Base-by-base conservation (phyloP, 2,113 vertebrate species). In the Orcinus orca region DNA sequence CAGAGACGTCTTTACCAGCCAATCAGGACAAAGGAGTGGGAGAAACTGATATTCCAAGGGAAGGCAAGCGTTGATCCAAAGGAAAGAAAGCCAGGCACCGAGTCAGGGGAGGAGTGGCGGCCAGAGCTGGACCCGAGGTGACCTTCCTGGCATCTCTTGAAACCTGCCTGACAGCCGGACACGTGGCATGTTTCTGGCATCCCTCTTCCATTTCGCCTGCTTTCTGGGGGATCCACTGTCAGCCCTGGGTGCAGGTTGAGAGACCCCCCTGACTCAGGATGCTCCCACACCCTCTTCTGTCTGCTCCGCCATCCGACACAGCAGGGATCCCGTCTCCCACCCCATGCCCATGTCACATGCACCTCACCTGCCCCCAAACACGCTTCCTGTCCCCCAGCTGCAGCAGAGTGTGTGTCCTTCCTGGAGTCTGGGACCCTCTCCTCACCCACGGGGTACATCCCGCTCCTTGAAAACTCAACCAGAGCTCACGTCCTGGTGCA, bases 171-270 rank as follows among this genome's bases (percentile, higher is more conserved):
- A 23, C 63, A 7, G 25, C 29, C 38, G 5, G 79, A 36, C 25
- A 8, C 12, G 4, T 23, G 20, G 31, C 8, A 0, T 26, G 60
- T 36, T 3, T 53, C 53, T 53, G 53, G 18, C 4, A 1, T 50
- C 62, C 25, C 68, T 65, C 62, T 90, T 67, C 44, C 82, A 23
- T 38, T 41, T 5, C 0, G 2, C 70, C 25, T 31, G 12, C 41
- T n/a, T 60, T 53, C 23, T n/a, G 1, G 1, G 41, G 25, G 20
- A 17, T 21, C 70, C 26, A 3, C 9, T 17, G 2, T 31, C 38
- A 47, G 60, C 47, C 15, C 29, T 71, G 25, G 13, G 38, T 76
- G 21, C 11, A 3, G 6, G 12, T 5, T 7, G 5, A 33, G n/a
- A 80, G 92, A 2, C 5, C 1, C 20, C 47, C 50, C 21, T 65